These are phyloP conservation scores for Gavia stellata DNA, from an alignment of 2,113 vertebrate genomes.

Conservation along the genomic window DNA sequence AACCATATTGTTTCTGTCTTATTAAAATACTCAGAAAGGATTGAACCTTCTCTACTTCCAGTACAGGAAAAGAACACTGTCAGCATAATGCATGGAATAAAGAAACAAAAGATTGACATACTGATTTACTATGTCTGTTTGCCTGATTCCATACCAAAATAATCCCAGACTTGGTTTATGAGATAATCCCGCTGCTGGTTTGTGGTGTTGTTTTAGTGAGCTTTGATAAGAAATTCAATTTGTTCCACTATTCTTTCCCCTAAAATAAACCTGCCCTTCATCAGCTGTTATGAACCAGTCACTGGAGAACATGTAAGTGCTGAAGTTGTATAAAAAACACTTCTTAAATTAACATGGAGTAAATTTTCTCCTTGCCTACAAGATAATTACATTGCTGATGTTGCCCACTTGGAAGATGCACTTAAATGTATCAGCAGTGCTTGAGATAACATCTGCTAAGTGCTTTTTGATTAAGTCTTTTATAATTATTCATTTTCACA, in stretches of 20 bases:
- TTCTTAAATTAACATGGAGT: not conserved
- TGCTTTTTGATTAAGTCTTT: conserved; percentile 54
- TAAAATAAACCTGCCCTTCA: not conserved
- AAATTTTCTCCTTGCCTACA: conserved; percentile 7
- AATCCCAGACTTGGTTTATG: not conserved
- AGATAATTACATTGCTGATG: conserved; percentile 26
- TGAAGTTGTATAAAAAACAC: not conserved
- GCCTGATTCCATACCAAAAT: not conserved
- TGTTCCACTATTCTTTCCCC: not conserved
- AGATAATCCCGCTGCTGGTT: not conserved
- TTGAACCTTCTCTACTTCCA: not conserved
- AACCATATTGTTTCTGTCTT: not conserved
- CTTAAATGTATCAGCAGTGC: conserved; percentile 24
- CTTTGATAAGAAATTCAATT: not conserved
- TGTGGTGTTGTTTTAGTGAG: not conserved
- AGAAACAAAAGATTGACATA: not conserved
- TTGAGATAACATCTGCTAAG: conserved; percentile 50
- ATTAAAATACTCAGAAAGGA: not conserved
- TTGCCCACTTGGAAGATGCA: conserved; percentile 35
- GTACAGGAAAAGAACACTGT: not conserved
- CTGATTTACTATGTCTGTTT: not conserved
- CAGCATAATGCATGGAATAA: not conserved
- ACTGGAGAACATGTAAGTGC: not conserved
- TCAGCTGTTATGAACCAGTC: not conserved
- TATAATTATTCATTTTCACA: conserved; percentile 50